Percentiles rank a stretch among this genome's conserved stretches.
phyloP scores from a whole-genome alignment of 2,113 vertebrate genomes.

The Cisticola juncidis region DNA sequence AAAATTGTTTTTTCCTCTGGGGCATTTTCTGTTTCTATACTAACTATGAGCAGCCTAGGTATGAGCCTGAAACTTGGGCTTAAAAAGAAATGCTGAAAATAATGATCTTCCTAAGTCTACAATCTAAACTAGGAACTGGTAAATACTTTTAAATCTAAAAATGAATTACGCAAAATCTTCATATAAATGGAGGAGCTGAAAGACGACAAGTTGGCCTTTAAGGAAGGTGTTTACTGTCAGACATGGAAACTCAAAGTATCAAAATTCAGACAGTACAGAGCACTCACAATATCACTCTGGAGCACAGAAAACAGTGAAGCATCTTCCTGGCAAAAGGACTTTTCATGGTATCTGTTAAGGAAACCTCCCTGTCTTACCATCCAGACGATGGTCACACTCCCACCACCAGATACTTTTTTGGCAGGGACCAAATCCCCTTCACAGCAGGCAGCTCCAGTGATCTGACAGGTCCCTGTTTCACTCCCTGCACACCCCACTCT shows the following conservation, averaged over 20 bases:
- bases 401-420: too few species aligned
- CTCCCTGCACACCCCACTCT: neutral
- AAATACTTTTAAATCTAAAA: neutral
- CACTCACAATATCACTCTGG: neutral
- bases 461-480: accelerated
- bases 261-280: neutral
- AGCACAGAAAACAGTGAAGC: neutral
- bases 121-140: neutral
- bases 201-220: neutral
- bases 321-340: neutral
- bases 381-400: neutral
- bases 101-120: neutral
- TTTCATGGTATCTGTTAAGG: neutral
- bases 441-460: neutral
- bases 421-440: too few species aligned
- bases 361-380: neutral
- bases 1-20: neutral
- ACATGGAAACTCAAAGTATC: neutral
- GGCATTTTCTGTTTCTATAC: neutral
- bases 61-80: neutral
- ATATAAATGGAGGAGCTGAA: neutral
- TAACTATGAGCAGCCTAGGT: neutral
- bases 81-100: neutral
- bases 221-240: neutral
- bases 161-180: neutral